A percentile compares a stretch with the other conserved stretches of the same genome.
These are phyloP conservation scores for Aptenodytes forsteri DNA, from an alignment of 2,113 vertebrate species.

Conservation along the genomic window DNA sequence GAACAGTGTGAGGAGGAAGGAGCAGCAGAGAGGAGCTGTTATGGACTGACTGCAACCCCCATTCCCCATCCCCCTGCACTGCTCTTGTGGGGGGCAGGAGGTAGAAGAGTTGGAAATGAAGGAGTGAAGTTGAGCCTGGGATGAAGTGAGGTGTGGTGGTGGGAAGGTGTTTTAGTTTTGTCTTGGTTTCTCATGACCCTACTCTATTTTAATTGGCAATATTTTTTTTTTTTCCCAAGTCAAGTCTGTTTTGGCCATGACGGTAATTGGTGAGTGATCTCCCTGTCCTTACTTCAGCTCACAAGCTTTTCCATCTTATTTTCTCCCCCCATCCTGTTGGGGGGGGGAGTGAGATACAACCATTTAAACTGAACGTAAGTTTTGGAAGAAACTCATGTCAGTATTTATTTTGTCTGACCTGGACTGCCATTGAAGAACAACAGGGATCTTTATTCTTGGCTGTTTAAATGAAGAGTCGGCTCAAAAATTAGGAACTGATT, in stretches of 20 bases:
- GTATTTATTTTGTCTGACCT: neutral
- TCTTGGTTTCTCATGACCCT: neutral
- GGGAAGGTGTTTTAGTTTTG: neutral
- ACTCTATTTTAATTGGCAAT: neutral
- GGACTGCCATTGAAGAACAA: neutral
- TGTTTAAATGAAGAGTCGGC: neutral
- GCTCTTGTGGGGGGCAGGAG: accelerated
- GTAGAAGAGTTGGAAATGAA: neutral
- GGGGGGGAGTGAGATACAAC: neutral
- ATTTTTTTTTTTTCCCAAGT: neutral
- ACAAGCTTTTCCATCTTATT: accelerated
- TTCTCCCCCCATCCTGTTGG: accelerated
- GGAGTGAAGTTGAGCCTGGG: neutral
- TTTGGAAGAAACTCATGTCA: neutral
- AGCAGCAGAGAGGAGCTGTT: neutral
- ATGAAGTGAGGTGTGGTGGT: neutral
- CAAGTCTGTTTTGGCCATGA: neutral
- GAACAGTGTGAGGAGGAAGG: neutral
- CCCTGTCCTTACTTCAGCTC: neutral
- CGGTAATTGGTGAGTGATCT: neutral
- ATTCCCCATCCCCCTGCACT: accelerated
- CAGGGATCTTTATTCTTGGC: neutral
- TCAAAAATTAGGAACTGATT: neutral
- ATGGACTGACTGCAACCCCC: accelerated
- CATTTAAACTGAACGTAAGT: neutral